Base-by-base conservation (phyloP, 2,797 vertebrate genomes). In the Parauchenoglanis ngamensis region DNA sequence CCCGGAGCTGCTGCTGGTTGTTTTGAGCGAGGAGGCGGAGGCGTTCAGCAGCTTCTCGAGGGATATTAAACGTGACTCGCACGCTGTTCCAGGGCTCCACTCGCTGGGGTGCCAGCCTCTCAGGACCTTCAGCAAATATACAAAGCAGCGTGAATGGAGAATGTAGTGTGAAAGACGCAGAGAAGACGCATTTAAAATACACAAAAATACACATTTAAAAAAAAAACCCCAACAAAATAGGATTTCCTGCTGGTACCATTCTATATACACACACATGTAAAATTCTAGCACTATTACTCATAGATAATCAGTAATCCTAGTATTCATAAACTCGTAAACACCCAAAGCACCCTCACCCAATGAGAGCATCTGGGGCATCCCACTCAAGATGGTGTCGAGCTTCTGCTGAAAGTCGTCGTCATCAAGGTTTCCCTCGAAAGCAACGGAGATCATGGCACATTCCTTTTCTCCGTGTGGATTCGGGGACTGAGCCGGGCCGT, bases 61-160 rank as follows among this genome's bases (percentile, higher is more conserved):
- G 98, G 93, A 99, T 99, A 92, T 97, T 99, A 92, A 99, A 99
- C 57, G 98, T 99, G 88, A 99, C 98, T 0, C 98, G 97, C 72
- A 99, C 98, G 0, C 98, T 99, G 95, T 99, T 99, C 98, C 98
- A 99, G 0, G 98, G 98, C 91, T 99, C 98, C 67, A 99, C 96
- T 46, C 95, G 96, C 92, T 96, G 96, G 75, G 97, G 95, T 75
- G 95, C 96, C 85, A 99, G 93, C 89, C 94, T 96, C 85, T 94
- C 94, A 81, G 96, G 96, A 90, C 95, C 98, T 99, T 92, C 86
- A 65, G 13, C 13, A 68, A 52, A 85, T 59, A 85, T 25, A 70
- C 3, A 72, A 21, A 52, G 23, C 40, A 59, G 49, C 8, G 63
- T 7, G 46, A 46, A 77, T 35, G 28, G 40, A 49, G 57, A 15